These are phyloP conservation scores for Muraenolepis orangiensis DNA, from an alignment of 2,797 vertebrate species.

Conservation along the genomic window DNA sequence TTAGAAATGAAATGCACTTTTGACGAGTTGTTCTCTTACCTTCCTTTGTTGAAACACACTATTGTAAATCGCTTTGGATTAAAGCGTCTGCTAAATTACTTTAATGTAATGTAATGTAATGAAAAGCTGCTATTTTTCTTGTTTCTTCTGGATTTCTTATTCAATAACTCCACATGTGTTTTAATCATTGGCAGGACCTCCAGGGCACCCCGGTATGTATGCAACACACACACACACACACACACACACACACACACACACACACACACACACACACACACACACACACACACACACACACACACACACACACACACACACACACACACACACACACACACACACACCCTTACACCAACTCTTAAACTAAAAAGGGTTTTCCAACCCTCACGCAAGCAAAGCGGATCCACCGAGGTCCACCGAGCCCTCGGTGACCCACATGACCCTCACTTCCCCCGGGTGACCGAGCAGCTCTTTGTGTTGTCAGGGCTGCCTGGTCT, in stretches of 20 bases:
- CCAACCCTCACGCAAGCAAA: background rate
- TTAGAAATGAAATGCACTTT: no score
- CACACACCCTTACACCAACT: background rate
- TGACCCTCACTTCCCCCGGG: conserved; percentile 6
- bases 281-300: no score
- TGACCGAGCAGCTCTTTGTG: background rate
- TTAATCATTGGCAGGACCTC: conserved; percentile 76
- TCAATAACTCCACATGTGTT: background rate
- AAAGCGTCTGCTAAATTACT: no score
- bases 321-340: no score
- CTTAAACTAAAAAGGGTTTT: background rate
- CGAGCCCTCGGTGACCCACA: conserved; percentile 34
- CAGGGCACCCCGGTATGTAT: conserved; percentile 90
- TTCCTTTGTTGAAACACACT: no score
- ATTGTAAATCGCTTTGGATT: no score
- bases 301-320: no score
- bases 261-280: no score
- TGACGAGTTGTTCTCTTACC: no score
- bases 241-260: no score
- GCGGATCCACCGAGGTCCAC: no score
- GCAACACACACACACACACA: conserved; percentile 33
- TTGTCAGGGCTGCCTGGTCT: background rate
- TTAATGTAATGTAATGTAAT: no score
- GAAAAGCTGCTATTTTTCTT: background rate
- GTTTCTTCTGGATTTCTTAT: background rate